These are phyloP conservation scores for Ophthalmolycus amberensis DNA, from an alignment of 2,113 vertebrate species.

Conservation along the genomic window DNA sequence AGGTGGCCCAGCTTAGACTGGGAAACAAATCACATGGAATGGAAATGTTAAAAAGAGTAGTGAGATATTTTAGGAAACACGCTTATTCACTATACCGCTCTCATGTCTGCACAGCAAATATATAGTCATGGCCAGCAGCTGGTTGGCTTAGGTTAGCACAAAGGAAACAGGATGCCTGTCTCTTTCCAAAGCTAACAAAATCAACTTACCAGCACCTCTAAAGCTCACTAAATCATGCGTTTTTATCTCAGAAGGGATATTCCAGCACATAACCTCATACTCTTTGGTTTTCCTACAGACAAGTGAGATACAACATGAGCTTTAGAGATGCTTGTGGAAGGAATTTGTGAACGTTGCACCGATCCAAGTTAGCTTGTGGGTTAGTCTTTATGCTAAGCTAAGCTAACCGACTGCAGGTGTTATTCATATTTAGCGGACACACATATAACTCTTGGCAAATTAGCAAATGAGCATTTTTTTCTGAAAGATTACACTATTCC, in stretches of 20 bases:
- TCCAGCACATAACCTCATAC: neutral
- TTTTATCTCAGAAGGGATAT: neutral
- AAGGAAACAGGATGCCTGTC: neutral
- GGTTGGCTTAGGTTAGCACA: neutral
- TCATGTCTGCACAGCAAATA: neutral
- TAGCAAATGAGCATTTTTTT: neutral
- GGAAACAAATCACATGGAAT: neutral
- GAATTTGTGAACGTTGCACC: neutral
- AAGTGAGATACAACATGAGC: neutral
- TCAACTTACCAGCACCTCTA: neutral
- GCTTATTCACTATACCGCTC: neutral
- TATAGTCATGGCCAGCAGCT: neutral
- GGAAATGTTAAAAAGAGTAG: neutral
- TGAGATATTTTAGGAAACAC: neutral
- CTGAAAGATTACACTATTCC: neutral
- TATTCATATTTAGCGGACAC: neutral
- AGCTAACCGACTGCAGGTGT: neutral
- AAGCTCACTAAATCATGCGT: neutral
- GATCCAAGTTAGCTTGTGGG: neutral
- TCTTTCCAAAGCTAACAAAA: neutral
- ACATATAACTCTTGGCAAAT: neutral
- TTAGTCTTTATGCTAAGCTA: neutral
- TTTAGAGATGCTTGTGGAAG: neutral
- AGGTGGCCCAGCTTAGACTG: constrained; percentile 94
- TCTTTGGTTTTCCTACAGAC: neutral